These are phyloP conservation scores for Lasioglossum baleicum DNA, from an alignment of 1,140 invertebrate genomes.

Conservation along the genomic window DNA sequence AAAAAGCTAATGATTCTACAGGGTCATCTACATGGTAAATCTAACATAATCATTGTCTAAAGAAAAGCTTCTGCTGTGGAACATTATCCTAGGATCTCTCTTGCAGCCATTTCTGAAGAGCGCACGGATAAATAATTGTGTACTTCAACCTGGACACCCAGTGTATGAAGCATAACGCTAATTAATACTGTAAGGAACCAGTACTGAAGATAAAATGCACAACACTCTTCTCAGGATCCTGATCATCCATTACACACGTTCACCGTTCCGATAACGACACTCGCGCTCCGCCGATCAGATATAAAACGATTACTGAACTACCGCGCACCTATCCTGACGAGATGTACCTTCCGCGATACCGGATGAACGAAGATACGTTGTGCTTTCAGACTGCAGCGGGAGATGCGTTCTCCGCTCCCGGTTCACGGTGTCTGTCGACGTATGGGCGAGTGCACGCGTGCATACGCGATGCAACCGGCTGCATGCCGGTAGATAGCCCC, in stretches of 20 bases:
- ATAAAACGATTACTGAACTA: not conserved
- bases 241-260: not conserved
- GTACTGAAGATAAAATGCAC: not conserved
- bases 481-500: conserved; percentile 40
- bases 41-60: too few relatives aligned
- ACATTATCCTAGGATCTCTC: too few relatives aligned
- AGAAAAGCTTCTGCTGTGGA: too few relatives aligned
- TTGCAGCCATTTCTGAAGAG: too few relatives aligned
- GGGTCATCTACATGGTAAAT: too few relatives aligned
- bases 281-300: not conserved
- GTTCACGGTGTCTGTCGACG: not conserved
- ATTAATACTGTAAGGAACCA: too few relatives aligned
- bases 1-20: too few relatives aligned
- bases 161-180: too few relatives aligned
- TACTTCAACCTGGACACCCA: too few relatives aligned
- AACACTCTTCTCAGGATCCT: not conserved
- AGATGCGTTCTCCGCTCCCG: not conserved
- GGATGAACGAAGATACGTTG: not conserved
- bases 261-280: not conserved
- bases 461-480: conserved; percentile 31
- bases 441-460: conserved; percentile 15
- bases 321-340: not conserved
- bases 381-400: not conserved
- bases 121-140: too few relatives aligned
- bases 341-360: not conserved